These are phyloP conservation scores for Erebia epiphron DNA, from an alignment of 2,888 invertebrate species.

Conservation along the genomic window DNA sequence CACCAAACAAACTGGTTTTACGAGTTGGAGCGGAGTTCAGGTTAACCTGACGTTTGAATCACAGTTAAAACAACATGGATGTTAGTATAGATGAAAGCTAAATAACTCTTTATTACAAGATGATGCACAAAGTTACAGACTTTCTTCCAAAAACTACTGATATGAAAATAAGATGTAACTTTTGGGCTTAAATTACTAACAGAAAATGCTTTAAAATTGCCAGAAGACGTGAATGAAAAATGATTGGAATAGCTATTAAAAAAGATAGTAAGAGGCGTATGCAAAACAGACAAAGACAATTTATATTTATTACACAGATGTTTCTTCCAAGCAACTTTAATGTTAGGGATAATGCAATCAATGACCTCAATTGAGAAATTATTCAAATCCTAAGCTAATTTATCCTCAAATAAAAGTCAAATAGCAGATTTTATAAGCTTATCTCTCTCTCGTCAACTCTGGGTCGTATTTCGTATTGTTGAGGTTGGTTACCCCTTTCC, in stretches of 20 bases:
- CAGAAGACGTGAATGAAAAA: no score
- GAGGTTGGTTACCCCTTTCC: no score
- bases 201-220: no score
- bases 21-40: slow-evolving; percentile 3
- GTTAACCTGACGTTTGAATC: slow-evolving; percentile 3
- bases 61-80: background rate
- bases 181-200: no score
- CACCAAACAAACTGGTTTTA: slow-evolving; percentile 33
- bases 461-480: no score
- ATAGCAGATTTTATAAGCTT: background rate
- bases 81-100: background rate
- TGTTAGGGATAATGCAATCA: background rate
- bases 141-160: background rate
- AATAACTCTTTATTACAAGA: background rate
- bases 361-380: background rate
- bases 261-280: no score
- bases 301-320: background rate
- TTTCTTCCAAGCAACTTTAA: background rate
- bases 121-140: background rate
- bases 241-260: no score
- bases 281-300: no score
- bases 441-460: no score
- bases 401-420: background rate
- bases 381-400: background rate
- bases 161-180: no score